Base-by-base conservation (phyloP, 2,888 invertebrate genomes). In the Limnephilus auricula region DNA sequence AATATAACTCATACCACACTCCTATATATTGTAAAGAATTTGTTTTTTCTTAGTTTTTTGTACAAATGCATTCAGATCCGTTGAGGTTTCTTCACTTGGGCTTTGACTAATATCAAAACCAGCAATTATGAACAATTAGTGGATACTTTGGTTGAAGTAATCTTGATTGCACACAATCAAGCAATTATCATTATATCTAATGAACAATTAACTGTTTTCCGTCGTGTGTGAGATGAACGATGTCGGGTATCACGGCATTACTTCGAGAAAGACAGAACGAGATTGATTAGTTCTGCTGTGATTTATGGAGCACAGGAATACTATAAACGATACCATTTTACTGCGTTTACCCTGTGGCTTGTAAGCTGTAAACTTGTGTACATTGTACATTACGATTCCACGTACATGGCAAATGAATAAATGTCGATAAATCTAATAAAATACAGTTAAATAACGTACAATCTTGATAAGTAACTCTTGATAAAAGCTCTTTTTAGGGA, bases 121-220 rank as follows among this genome's bases (percentile, higher is more conserved):
- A 40, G 84, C 79, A 89, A 89, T 89, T 89, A 89, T 18, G 79
- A 9, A 30, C 89, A 79, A 89, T 89, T 89, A 89, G 79, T 31
- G 13, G 18, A 37, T n/a, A 65, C 65, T 50, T 89, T n/a, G 30
- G 15, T 31, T 79, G 79, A 89, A 89, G 31, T 89, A 25, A 79
- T 50, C 32, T 89, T 78, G 79, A 89, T 79, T 89, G 89, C 89
- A 78, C 34, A 40, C 65, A 79, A 89, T 37, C 37, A 12, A 79
- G 89, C 79, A 50, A 89, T 89, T 78, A 89, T 79, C 79, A 89
- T 78, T 32, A 65, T n/a, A 79, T 34, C 37, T 89, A 89, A 78
- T 40, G 65, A 89, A 89, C n/a, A 31, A 79, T 89, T 79, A 89
- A 79, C 65, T 12, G 79, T 89, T 78, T 25, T 31, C 31, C 50